Conservation (phyloP, 2,888 invertebrate species). For the Cerastis leucographa region DNA sequence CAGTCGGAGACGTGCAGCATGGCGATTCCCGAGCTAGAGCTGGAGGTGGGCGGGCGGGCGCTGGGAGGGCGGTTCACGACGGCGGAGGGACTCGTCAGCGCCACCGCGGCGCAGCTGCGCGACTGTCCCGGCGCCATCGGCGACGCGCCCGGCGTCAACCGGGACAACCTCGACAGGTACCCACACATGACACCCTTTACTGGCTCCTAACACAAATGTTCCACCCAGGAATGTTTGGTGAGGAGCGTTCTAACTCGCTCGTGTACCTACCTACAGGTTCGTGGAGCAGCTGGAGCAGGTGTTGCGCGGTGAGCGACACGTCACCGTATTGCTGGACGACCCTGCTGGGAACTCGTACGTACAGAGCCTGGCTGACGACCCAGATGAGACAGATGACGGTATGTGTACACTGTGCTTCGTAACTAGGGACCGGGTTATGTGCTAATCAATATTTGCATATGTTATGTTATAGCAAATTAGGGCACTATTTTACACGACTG, state of each 20-base stretch:
- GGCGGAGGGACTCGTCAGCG: slow-evolving; percentile 82
- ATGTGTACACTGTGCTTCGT: no score
- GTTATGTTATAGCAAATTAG: no score
- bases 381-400: slow-evolving; percentile 91
- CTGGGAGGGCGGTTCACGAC: slow-evolving; percentile 93
- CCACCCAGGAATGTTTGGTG: not conserved
- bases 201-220: not conserved
- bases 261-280: slow-evolving; percentile 86
- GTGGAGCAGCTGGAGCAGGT: slow-evolving; percentile 92
- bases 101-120: slow-evolving; percentile 94
- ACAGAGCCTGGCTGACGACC: slow-evolving; percentile 94
- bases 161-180: slow-evolving; percentile 87
- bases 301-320: slow-evolving; percentile 90
- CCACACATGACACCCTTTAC: not conserved
- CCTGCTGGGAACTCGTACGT: slow-evolving; percentile 99
- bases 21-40: slow-evolving; percentile 94
- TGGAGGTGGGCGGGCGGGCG: slow-evolving; percentile 96
- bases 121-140: slow-evolving; percentile 93
- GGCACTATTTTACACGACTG: no score
- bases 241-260: no score
- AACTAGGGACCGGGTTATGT: no score
- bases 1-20: slow-evolving; percentile 88
- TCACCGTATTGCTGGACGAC: slow-evolving; percentile 97
- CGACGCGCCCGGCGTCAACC: slow-evolving; percentile 89
- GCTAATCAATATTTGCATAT: no score